A percentile compares a stretch with the other conserved stretches of the same genome.
Conservation (phyloP, 2,797 vertebrate species). For the Argya squamiceps region DNA sequence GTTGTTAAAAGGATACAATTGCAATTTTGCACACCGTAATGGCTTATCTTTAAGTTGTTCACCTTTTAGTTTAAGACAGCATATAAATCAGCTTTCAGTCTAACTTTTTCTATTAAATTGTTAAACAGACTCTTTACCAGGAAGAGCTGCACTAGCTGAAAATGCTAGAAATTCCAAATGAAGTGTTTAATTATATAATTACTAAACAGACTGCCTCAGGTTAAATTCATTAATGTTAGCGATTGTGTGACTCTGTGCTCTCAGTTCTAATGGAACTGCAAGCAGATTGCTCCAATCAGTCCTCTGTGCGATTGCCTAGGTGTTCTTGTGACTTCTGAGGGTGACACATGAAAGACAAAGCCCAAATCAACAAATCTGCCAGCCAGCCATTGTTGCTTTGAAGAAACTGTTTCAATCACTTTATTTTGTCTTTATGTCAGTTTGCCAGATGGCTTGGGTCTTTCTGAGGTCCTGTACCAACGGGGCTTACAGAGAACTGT, state of each 20-base stretch:
- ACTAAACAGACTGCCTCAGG: slow-evolving; percentile 78
- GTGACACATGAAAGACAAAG: slow-evolving; percentile 93
- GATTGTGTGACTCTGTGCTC: slow-evolving; percentile 36
- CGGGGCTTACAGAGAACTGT: slow-evolving; percentile 86
- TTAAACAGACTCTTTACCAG: slow-evolving; percentile 15
- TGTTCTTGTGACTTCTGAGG: slow-evolving; percentile 87
- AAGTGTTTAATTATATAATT: slow-evolving; percentile 78
- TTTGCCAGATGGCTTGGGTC: slow-evolving; percentile 95
- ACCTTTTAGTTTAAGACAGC: slow-evolving; percentile 36
- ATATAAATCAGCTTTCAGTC: not conserved
- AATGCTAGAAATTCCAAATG: slow-evolving; percentile 35
- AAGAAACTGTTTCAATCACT: slow-evolving; percentile 92
- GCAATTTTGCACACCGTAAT: slow-evolving; percentile 2
- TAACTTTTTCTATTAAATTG: not conserved
- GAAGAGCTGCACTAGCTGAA: slow-evolving; percentile 11
- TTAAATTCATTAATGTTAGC: slow-evolving; percentile 79
- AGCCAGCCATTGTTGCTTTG: slow-evolving; percentile 84
- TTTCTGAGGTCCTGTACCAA: slow-evolving; percentile 90
- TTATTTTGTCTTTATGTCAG: slow-evolving; percentile 90
- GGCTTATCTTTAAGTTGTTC: slow-evolving; percentile 41
- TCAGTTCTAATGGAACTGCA: slow-evolving; percentile 68
- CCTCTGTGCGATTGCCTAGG: slow-evolving; percentile 88
- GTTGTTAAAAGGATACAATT: slow-evolving; percentile 36
- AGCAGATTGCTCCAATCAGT: slow-evolving; percentile 78
- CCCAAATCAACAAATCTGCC: slow-evolving; percentile 90